Percentiles rank a stretch among this genome's conserved stretches.
Conservation (phyloP, 2,888 invertebrate genomes). For the Biston stratarius region DNA sequence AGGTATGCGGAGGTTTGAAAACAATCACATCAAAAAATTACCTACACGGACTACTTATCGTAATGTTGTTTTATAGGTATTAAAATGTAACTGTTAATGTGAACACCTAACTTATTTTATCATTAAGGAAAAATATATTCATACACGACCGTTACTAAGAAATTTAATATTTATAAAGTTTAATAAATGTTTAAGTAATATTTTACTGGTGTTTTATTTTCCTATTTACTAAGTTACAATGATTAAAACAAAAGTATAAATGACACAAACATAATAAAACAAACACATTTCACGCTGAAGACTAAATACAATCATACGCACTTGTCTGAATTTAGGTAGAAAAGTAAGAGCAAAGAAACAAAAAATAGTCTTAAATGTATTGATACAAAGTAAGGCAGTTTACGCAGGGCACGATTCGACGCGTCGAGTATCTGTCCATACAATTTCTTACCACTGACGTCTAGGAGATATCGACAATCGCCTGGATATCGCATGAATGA, state of each 20-base stretch:
- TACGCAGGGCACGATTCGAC: too few relatives aligned
- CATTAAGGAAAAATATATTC: slow-evolving; percentile 21
- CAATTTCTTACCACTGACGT: too few relatives aligned
- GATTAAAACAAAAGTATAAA: background rate
- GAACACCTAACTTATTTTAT: slow-evolving; percentile 34
- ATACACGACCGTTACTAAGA: slow-evolving; percentile 17
- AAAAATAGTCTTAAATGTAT: too few relatives aligned
- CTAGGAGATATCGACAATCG: too few relatives aligned
- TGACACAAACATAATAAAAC: background rate
- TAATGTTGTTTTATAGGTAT: slow-evolving; percentile 2
- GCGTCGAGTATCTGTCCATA: too few relatives aligned
- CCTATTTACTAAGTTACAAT: background rate
- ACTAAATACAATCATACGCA: too few relatives aligned
- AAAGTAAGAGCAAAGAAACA: too few relatives aligned
- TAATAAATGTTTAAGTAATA: slow-evolving; percentile 38
- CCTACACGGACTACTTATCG: background rate
- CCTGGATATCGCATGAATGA: too few relatives aligned
- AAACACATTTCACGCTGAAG: background rate
- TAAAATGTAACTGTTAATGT: slow-evolving; percentile 32
- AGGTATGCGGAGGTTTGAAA: background rate
- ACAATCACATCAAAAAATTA: background rate
- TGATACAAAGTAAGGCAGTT: too few relatives aligned
- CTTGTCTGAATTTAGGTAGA: too few relatives aligned
- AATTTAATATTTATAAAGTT: slow-evolving; percentile 28
- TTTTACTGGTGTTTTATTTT: background rate